These are phyloP conservation scores for Biston betularia DNA, from an alignment of 2,888 invertebrate genomes.

Conservation along the genomic window DNA sequence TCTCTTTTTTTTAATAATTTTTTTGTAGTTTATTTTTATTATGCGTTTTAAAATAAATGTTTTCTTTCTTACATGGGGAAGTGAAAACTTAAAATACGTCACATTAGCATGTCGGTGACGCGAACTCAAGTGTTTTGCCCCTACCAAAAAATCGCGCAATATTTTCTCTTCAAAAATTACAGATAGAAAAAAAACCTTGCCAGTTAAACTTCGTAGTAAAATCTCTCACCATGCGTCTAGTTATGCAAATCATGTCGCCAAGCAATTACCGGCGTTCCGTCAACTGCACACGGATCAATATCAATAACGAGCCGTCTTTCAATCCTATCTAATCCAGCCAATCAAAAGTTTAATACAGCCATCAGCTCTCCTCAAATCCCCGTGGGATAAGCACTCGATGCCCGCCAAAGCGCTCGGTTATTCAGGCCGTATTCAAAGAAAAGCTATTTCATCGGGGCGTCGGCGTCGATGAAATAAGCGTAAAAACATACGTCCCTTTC, in stretches of 20 bases:
- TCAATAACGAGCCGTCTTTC: neutral
- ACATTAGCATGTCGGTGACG: no score
- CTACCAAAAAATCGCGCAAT: no score
- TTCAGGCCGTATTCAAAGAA: constrained; percentile 20
- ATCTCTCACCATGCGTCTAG: neutral
- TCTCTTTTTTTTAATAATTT: no score
- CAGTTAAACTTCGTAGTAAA: neutral
- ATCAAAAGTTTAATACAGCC: constrained; percentile 22
- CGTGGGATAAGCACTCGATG: constrained; percentile 17
- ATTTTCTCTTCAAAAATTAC: no score
- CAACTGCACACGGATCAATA: neutral
- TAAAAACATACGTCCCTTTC: constrained; percentile 22
- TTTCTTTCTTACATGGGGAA: no score
- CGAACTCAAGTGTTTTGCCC: no score
- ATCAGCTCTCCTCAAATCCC: constrained; percentile 10
- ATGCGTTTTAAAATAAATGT: no score
- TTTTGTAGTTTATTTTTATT: no score
- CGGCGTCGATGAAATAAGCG: constrained; percentile 19
- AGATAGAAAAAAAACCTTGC: neutral
- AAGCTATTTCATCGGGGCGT: constrained; percentile 19
- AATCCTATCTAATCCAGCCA: constrained; percentile 14
- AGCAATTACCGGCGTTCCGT: neutral
- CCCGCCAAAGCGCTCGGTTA: constrained; percentile 11
- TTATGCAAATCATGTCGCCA: neutral
- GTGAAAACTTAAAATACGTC: no score